Conservation (phyloP, 2,888 invertebrate species). For the Cheilosia soror region DNA sequence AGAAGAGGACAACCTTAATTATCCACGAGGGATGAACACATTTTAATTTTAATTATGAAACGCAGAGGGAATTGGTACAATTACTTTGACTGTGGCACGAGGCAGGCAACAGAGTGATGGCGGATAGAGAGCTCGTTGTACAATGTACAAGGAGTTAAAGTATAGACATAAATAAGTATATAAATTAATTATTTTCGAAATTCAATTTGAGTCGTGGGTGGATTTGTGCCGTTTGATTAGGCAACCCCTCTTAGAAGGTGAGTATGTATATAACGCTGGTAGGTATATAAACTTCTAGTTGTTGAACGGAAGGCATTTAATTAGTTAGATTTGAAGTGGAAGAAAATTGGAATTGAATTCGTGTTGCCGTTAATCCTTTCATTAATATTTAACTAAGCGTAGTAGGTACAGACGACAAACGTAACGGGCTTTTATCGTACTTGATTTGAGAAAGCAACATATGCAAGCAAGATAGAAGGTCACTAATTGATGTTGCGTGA, state of each 20-base stretch:
- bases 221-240: constrained; percentile 48
- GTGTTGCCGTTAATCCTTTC: constrained; percentile 52
- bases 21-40: constrained; percentile 72
- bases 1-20: constrained; percentile 55
- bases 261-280: neutral
- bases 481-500: no score
- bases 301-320: constrained; percentile 33
- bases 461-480: no score
- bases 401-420: neutral
- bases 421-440: neutral
- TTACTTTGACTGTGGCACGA: constrained; percentile 43
- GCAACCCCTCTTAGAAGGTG: constrained; percentile 1
- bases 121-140: neutral
- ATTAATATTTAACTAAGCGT: constrained; percentile 56
- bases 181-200: constrained; percentile 73
- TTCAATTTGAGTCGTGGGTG: constrained; percentile 55
- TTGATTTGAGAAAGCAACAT: neutral
- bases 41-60: constrained; percentile 75
- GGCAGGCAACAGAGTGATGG: neutral
- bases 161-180: constrained; percentile 40
- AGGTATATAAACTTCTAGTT: neutral
- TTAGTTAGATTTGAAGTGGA: constrained; percentile 17
- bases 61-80: constrained; percentile 55
- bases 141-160: neutral
- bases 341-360: constrained; percentile 49